Conservation (phyloP, 2,888 invertebrate genomes). For the Rhamnusium bicolor region DNA sequence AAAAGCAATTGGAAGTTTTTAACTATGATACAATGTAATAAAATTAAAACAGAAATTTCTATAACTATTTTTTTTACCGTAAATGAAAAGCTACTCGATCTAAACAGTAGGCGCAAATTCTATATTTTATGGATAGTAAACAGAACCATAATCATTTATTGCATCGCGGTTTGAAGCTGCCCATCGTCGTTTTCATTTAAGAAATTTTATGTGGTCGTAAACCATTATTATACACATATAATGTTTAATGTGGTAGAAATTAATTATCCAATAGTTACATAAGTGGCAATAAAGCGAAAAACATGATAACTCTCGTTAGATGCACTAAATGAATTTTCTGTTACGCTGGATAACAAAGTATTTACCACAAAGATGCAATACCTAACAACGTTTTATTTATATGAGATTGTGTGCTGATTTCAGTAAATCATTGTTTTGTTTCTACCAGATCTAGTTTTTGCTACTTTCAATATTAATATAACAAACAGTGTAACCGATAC, state of each 20-base stretch:
- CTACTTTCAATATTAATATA: too few species aligned
- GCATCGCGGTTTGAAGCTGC: not conserved
- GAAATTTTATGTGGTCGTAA: not conserved
- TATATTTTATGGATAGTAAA: constrained; percentile 2
- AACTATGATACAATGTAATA: not conserved
- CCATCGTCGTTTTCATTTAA: constrained; percentile 8
- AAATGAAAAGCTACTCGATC: not conserved
- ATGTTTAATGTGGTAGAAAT: constrained; percentile 11
- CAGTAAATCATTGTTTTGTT: not conserved
- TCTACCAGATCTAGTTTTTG: not conserved
- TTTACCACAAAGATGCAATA: not conserved
- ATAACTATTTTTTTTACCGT: not conserved
- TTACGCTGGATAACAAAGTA: not conserved
- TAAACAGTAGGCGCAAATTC: not conserved
- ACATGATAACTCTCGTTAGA: not conserved
- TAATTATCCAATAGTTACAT: constrained; percentile 9
- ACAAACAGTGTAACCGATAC: too few species aligned
- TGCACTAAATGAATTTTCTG: not conserved
- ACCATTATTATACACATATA: constrained; percentile 12
- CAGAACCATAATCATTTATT: not conserved
- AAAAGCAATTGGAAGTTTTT: too few species aligned
- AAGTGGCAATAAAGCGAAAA: not conserved
- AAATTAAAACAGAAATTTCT: not conserved
- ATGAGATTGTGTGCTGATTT: not conserved
- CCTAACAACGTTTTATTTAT: not conserved